These are phyloP conservation scores for Patella caerulea DNA, from an alignment of 2,888 invertebrate genomes.

Conservation along the genomic window DNA sequence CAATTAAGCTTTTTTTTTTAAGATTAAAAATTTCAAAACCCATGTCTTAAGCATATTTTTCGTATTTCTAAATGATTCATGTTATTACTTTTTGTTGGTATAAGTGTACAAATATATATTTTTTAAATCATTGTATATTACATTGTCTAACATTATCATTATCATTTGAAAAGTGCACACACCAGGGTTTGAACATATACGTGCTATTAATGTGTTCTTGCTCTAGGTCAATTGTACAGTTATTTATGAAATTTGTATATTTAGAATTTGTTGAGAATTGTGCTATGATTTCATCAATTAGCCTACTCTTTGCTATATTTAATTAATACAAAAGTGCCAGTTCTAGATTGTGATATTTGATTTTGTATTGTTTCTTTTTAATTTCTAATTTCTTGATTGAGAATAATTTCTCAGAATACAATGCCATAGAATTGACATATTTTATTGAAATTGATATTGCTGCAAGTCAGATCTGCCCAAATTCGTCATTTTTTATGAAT, in stretches of 20 bases:
- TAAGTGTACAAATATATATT: background rate
- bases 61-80: no score
- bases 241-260: constrained; percentile 8
- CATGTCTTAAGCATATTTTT: no score
- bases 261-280: background rate
- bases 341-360: constrained; percentile 9
- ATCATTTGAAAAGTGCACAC: constrained; percentile 9
- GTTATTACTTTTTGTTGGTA: background rate
- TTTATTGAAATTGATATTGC: constrained; percentile 1
- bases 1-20: background rate
- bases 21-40: background rate
- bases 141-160: background rate
- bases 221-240: constrained; percentile 8
- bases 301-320: background rate
- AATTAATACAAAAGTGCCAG: constrained; percentile 12
- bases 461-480: background rate
- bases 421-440: no score
- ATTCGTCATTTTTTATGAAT: background rate
- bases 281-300: no score
- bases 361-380: background rate
- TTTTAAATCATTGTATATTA: constrained; percentile 4
- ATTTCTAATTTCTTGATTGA: background rate
- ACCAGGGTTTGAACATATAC: background rate
- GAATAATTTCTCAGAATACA: no score
- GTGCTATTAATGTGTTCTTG: constrained; percentile 9